These are phyloP conservation scores for Rhombomys opimus DNA, from an alignment of 2,113 vertebrate genomes.

Conservation along the genomic window DNA sequence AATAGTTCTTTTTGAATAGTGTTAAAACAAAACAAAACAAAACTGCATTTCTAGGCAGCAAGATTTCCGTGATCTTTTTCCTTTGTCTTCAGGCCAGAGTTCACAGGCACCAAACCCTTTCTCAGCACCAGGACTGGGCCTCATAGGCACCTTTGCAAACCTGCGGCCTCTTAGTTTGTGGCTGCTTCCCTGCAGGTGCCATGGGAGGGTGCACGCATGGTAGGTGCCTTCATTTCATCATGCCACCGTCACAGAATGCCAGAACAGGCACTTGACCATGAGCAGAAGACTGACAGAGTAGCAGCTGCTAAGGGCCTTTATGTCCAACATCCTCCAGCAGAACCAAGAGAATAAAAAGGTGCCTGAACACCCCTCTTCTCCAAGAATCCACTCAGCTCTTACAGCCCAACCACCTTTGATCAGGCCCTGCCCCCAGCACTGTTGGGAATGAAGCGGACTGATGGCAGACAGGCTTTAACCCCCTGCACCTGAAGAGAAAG, in stretches of 20 bases:
- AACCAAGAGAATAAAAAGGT: background rate
- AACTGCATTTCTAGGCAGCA: background rate
- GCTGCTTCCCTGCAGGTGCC: background rate
- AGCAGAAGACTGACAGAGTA: background rate
- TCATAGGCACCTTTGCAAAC: background rate
- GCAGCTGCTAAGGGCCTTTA: background rate
- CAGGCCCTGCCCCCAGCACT: background rate
- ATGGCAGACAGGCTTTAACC: background rate
- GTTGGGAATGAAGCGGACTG: background rate
- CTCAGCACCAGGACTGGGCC: background rate
- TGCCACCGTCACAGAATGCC: background rate
- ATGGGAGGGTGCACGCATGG: background rate
- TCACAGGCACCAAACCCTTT: background rate
- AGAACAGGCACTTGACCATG: background rate
- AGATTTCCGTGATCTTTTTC: background rate
- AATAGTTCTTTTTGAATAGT: slow-evolving; percentile 33
- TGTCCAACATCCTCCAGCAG: background rate
- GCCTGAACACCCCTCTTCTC: background rate
- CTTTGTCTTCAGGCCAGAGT: background rate
- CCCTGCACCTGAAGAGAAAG: background rate
- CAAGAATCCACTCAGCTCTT: background rate
- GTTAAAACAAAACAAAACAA: background rate
- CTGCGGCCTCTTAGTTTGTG: background rate
- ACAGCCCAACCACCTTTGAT: background rate
- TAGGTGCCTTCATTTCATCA: background rate